Evolutionary conservation across 2,113 vertebrate species (phyloP).

Genomic region (Speoplatyrhinus poulsoni): DNA sequence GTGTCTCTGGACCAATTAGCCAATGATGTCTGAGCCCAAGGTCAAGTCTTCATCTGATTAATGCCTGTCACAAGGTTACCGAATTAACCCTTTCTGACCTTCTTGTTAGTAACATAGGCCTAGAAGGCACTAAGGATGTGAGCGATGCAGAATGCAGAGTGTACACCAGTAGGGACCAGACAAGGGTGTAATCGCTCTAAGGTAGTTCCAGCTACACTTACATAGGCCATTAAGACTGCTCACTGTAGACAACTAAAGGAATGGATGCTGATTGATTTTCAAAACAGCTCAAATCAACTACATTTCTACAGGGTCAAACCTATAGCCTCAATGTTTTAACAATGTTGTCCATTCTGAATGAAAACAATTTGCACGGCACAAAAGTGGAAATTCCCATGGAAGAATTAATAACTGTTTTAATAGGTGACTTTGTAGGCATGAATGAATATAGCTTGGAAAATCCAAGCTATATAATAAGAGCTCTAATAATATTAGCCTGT

Average conservation of each 20-base stretch:
- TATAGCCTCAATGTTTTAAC: not conserved
- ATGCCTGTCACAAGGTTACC: slow-evolving; percentile 38
- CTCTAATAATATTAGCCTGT: not conserved
- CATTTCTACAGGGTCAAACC: not conserved
- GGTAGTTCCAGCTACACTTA: not conserved
- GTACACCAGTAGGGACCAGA: too few relatives aligned
- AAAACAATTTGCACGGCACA: not conserved
- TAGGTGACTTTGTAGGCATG: too few relatives aligned
- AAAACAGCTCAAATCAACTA: not conserved
- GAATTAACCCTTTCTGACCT: slow-evolving; percentile 36
- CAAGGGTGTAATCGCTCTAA: too few relatives aligned
- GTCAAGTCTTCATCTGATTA: slow-evolving; percentile 60
- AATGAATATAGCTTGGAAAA: not conserved
- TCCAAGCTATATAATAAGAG: not conserved
- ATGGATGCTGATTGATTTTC: not conserved
- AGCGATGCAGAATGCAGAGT: not conserved
- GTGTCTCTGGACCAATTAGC: slow-evolving; percentile 49
- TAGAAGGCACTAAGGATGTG: not conserved
- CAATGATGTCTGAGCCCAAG: slow-evolving; percentile 48
- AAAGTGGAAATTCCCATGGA: not conserved
- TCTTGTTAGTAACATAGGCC: slow-evolving; percentile 4
- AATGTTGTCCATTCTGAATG: not conserved
- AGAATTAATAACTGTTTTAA: too few relatives aligned
- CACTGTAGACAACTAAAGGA: not conserved
- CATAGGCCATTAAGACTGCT: not conserved